phyloP scores from a whole-genome alignment of 2,113 vertebrate genomes.

The Rhineura floridana region DNA sequence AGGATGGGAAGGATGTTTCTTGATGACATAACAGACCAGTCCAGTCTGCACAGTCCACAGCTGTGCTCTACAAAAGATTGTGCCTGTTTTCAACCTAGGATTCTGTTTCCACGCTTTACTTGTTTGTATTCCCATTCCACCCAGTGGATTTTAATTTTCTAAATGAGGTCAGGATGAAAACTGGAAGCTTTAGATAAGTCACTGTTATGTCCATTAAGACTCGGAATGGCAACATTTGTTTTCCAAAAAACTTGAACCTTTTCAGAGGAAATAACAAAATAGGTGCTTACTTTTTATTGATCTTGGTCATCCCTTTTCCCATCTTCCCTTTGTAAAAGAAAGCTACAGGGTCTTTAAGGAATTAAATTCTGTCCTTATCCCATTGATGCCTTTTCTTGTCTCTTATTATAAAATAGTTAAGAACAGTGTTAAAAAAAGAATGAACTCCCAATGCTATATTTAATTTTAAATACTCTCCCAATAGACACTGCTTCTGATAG shows the following conservation, averaged over 20 bases:
- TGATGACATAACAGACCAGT: no score
- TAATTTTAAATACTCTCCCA: slow-evolving; percentile 11
- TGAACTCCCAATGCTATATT: not conserved
- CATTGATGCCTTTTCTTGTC: accelerated
- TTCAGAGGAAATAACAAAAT: not conserved
- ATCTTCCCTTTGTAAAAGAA: not conserved
- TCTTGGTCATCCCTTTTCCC: not conserved
- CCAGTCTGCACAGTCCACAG: not conserved
- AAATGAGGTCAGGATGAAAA: not conserved
- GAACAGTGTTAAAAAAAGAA: not conserved
- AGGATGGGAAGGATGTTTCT: no score
- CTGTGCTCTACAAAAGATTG: not conserved
- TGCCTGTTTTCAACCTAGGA: not conserved
- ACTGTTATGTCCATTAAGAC: not conserved
- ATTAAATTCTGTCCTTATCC: not conserved
- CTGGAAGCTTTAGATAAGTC: not conserved
- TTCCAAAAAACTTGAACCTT: not conserved
- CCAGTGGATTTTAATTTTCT: not conserved
- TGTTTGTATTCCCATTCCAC: not conserved
- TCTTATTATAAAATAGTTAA: not conserved
- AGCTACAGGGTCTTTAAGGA: not conserved
- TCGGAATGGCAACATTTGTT: not conserved
- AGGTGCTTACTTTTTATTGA: not conserved
- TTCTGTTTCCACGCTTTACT: not conserved
- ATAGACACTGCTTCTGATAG: not conserved